Evolutionary conservation across 2,888 invertebrate species (phyloP).

Genomic region (Catocala nupta): DNA sequence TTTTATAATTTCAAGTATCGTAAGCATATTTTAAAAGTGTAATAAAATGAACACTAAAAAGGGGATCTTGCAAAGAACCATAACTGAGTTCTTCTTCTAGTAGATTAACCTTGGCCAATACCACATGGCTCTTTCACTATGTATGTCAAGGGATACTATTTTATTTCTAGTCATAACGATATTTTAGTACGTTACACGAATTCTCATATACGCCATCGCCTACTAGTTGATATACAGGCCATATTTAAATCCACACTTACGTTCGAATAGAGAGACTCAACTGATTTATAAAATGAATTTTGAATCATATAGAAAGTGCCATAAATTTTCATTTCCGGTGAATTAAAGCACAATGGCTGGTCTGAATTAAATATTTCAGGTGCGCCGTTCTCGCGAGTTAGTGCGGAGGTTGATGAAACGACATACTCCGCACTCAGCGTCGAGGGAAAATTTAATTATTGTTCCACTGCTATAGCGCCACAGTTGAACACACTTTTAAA

Average conservation of each 20-base stretch:
- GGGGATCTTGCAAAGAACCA: too few relatives aligned
- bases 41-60: too few relatives aligned
- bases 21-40: too few relatives aligned
- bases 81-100: too few relatives aligned
- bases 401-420: conserved; percentile 80
- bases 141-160: neutral
- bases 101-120: neutral
- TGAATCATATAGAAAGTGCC: conserved; percentile 45
- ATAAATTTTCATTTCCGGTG: conserved; percentile 74
- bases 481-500: conserved; percentile 82
- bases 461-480: conserved; percentile 73
- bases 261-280: neutral
- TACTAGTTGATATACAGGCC: too few relatives aligned
- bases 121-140: neutral
- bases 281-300: conserved; percentile 30
- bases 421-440: conserved; percentile 76
- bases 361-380: conserved; percentile 83
- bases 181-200: too few relatives aligned
- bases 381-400: conserved; percentile 72
- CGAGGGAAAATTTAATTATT: conserved; percentile 84
- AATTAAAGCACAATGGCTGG: conserved; percentile 73
- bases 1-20: too few relatives aligned
- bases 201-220: too few relatives aligned
- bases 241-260: neutral
- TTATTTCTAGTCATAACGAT: too few relatives aligned